Percentiles rank a stretch among this genome's conserved stretches.
phyloP scores from a whole-genome alignment of 92 coral and sea anemone species.

The Desmophyllum pertusum region DNA sequence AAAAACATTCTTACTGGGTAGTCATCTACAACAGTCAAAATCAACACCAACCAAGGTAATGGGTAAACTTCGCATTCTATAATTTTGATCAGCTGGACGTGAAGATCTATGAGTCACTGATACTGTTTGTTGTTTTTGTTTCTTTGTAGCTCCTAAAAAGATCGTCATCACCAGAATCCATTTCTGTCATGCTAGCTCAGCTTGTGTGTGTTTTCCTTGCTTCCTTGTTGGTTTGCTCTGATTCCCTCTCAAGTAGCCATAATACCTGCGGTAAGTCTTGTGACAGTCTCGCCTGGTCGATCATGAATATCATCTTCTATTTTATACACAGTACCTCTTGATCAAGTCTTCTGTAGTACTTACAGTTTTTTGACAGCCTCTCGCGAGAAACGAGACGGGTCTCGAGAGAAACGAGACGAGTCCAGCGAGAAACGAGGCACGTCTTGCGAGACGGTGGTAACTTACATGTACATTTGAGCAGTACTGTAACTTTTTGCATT shows the following conservation, averaged over 20 bases:
- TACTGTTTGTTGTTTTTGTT: neutral
- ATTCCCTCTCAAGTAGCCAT: neutral
- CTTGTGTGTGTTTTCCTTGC: slow-evolving; percentile 30
- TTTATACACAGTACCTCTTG: no score
- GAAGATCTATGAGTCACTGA: neutral
- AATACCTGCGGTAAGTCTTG: slow-evolving; percentile 2
- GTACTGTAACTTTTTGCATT: no score
- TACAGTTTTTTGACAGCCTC: no score
- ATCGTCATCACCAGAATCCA: slow-evolving; percentile 4
- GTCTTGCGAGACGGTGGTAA: no score
- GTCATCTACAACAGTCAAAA: slow-evolving; percentile 52
- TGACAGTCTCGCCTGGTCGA: neutral
- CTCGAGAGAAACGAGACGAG: no score
- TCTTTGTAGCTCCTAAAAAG: slow-evolving; percentile 12
- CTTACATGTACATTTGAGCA: no score
- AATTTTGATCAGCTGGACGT: neutral
- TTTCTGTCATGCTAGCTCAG: neutral
- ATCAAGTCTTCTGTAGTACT: no score
- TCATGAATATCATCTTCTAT: no score
- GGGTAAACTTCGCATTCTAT: no score
- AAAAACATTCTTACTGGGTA: slow-evolving; percentile 41
- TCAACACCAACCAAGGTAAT: slow-evolving; percentile 42
- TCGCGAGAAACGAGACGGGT: no score
- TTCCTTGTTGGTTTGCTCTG: slow-evolving; percentile 18
- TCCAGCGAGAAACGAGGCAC: no score